Evolutionary conservation across 53 echinoderm and acorn worm species (phyloP), one percentile per base, ranked within the genome.

Genomic region (Echinometra lucunter): DNA sequence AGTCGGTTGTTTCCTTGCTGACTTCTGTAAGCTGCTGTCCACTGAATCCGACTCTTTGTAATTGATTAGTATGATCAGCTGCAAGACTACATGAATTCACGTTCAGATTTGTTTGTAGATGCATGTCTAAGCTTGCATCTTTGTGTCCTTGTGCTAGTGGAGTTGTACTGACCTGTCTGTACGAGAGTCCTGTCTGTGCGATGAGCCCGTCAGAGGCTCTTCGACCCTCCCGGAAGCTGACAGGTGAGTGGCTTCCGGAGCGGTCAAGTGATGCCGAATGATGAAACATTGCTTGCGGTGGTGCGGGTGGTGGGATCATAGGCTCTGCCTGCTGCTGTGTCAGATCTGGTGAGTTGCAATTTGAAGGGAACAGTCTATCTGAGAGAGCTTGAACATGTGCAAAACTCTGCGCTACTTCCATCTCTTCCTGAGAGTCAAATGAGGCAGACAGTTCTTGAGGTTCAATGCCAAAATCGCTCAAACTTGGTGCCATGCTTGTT

Each of bases 391-490:
- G 95, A 63, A 95, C 96, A 88, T 97, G 98, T 69, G 97, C 96
- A 93, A 98, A 98, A 88, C 96, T 97, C 95, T 99, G 99, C 15
- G 98, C 95, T n/a, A 98, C 97, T 66, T 99, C 99, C 99, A 98
- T 97, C 69, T 97, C 97, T 49, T 96, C 96, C 18, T 96, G 94
- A 44, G 96, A 96, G 67, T 97, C 98, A 93, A 98, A 98, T 12
- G 98, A 98, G 42, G 96, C 97, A 23, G 97, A 97, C 37, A 98
- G 95, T 80, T 97, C 98, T 88, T 98, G 97, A 15, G 98, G 98
- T 94, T 98, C 98, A 45, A 98, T 97, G 82, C 98, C 98, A 97
- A 98, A 98, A 95, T 98, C 98, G 74, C 97, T 97, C 49, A 98
- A 95, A 66, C 97, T 97, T 32, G 98, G 98, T 70, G 95, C 97